Evolutionary conservation across 2,888 invertebrate genomes (phyloP), one percentile per base, ranked within the genome.

Genomic region (Limnephilus lunatus): DNA sequence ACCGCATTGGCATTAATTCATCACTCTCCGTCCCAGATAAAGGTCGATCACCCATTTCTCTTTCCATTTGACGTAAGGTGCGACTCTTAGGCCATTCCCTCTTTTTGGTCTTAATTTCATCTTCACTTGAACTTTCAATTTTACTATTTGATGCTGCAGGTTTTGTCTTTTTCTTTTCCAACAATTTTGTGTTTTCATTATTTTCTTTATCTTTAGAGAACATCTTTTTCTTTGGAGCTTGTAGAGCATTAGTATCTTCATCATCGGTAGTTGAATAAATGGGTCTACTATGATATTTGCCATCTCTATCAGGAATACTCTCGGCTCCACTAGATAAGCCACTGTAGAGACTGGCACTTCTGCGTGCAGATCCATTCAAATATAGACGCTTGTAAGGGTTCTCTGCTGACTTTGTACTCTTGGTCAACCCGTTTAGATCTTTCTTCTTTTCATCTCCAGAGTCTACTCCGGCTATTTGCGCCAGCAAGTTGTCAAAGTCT

Each of bases 341-440:
- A 94, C 97, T 97, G 81, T 96, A 96, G 94, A 97, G 97, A 94
- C 97, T 97, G 68, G 96, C 96, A 94, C 97, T 97, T 93, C 97
- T 96, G 93, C 97, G 96, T 53, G 97, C 95, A 82, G 97, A 97
- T 86, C 98, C 98, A 95, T 98, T 98, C 90, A 98, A 97, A 95
- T 98, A 98, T 93, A 97, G 96, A 95, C 97, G 97, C 95, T 97
- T 98, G 94, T 98, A 98, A 3, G 97, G 97, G 95, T 98, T 97
- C 90, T 97, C 95, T 11, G 95, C 94, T 80, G 95, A 94, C 94
- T 97, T 97, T 15, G 95, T 94, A 89, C 95, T 95, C 94, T 96
- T 96, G 92, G 97, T 96, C 87, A 97, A 95, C 32, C 98, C 98
- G 94, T 98, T 98, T 81, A 97, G 96, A 94, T 97, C 97, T 85